Evolutionary conservation across 2,888 invertebrate genomes (phyloP).

Genomic region (Gandaritis pyraliata): DNA sequence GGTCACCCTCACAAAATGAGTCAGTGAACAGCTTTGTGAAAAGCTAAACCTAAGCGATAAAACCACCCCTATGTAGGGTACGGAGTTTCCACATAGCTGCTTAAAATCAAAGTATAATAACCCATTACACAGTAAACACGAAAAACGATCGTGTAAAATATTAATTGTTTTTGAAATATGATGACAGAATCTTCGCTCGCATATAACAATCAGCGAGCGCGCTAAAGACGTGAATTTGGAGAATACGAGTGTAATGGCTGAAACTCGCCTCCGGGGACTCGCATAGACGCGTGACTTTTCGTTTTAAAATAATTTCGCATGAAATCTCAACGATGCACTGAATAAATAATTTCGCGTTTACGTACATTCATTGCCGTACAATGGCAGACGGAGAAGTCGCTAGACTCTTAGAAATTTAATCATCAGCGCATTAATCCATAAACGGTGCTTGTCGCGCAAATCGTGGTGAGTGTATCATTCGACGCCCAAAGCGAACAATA

Average conservation of each 20-base stretch:
- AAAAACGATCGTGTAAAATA: conserved; percentile 15
- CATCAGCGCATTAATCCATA: conserved; percentile 66
- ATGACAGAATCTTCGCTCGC: conserved; percentile 39
- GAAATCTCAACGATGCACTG: conserved; percentile 41
- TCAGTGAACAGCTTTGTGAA: conserved; percentile 28
- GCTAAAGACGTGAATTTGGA: conserved; percentile 42
- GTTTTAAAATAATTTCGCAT: conserved; percentile 37
- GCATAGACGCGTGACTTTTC: conserved; percentile 43
- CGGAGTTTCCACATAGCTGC: conserved; percentile 28
- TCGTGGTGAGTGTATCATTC: conserved; percentile 77
- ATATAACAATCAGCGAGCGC: conserved; percentile 42
- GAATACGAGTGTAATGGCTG: conserved; percentile 40
- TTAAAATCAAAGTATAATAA: conserved; percentile 30
- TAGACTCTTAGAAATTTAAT: conserved; percentile 49
- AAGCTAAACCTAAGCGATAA: conserved; percentile 25
- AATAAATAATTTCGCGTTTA: conserved; percentile 24
- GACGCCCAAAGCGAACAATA: conserved; percentile 76
- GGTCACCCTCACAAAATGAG: conserved; percentile 26
- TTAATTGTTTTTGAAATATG: conserved; percentile 29
- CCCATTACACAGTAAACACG: conserved; percentile 7
- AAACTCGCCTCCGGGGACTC: conserved; percentile 43
- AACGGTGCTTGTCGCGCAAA: conserved; percentile 66
- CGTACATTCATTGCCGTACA: conserved; percentile 24
- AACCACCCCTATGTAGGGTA: conserved; percentile 13
- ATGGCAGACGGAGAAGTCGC: conserved; percentile 34